Percentiles rank a stretch among this genome's conserved stretches.
These are phyloP conservation scores for Ophion ellenae DNA, from an alignment of 2,888 invertebrate genomes.

Conservation along the genomic window DNA sequence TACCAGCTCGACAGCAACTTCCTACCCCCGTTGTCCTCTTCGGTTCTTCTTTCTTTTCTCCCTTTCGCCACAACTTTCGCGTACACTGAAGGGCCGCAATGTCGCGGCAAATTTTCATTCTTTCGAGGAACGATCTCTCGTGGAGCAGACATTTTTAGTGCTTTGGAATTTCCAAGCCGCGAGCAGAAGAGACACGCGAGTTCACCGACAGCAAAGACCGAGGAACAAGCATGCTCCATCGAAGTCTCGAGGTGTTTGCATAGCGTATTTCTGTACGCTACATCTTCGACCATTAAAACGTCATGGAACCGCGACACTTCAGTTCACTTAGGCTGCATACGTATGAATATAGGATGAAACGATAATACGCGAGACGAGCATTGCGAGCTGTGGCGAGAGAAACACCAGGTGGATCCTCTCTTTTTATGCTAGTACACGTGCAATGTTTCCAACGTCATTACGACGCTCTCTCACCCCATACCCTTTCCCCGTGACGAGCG, in stretches of 20 bases:
- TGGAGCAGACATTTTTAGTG: not conserved
- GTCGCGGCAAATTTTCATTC: constrained; percentile 6
- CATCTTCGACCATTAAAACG: constrained; percentile 11
- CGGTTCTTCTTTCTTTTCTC: constrained; percentile 16
- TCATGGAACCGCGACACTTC: not conserved
- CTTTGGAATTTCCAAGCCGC: not conserved
- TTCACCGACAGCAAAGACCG: not conserved
- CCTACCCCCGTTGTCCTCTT: not conserved
- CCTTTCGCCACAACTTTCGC: constrained; percentile 3
- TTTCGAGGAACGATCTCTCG: not conserved
- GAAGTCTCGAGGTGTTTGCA: not conserved
- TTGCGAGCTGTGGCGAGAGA: constrained; percentile 19
- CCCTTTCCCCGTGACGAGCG: constrained; percentile 17
- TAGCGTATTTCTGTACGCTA: not conserved
- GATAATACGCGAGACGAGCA: constrained; percentile 8
- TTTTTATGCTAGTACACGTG: constrained; percentile 58
- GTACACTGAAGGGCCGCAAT: constrained; percentile 11
- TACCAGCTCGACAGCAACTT: constrained; percentile 30
- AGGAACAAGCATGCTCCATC: not conserved
- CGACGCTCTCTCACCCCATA: constrained; percentile 2
- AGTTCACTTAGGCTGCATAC: not conserved
- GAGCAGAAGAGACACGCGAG: not conserved
- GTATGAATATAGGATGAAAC: constrained; percentile 6
- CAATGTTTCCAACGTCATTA: constrained; percentile 50
- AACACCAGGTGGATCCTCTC: constrained; percentile 17